These are phyloP conservation scores for Protobothrops mucrosquamatus DNA, from an alignment of 2,113 vertebrate genomes.

Conservation along the genomic window DNA sequence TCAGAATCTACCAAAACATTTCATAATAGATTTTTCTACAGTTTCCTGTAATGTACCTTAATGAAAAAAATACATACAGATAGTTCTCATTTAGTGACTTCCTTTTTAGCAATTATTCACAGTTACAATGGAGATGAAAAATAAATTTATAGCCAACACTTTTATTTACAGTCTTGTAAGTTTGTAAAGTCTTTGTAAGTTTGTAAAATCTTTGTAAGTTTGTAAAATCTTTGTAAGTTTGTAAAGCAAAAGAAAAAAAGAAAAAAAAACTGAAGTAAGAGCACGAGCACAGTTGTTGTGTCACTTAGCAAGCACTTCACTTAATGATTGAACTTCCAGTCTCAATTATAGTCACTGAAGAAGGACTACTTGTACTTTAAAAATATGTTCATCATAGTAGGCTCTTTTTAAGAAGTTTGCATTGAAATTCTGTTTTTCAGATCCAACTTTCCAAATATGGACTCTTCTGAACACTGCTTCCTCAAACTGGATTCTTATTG, in stretches of 20 bases:
- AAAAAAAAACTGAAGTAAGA: background rate
- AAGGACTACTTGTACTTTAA: background rate
- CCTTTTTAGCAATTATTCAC: background rate
- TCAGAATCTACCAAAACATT: background rate
- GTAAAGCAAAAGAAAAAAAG: background rate
- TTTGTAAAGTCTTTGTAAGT: background rate
- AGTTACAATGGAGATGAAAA: background rate
- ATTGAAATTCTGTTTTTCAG: background rate
- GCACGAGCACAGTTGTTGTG: background rate
- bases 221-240: background rate
- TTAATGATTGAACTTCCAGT: background rate
- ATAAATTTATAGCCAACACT: background rate
- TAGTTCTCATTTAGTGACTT: background rate
- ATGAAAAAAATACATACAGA: background rate
- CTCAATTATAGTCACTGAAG: background rate
- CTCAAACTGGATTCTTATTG: background rate
- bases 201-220: background rate
- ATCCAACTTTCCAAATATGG: background rate
- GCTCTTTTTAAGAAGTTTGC: background rate
- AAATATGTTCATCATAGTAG: background rate
- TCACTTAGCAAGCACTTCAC: background rate
- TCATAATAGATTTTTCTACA: background rate
- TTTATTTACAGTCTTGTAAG: background rate
- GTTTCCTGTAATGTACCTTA: background rate
- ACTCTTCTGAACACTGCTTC: background rate